Conservation (phyloP, 2,113 vertebrate species). For the Mormyrus lacerda region DNA sequence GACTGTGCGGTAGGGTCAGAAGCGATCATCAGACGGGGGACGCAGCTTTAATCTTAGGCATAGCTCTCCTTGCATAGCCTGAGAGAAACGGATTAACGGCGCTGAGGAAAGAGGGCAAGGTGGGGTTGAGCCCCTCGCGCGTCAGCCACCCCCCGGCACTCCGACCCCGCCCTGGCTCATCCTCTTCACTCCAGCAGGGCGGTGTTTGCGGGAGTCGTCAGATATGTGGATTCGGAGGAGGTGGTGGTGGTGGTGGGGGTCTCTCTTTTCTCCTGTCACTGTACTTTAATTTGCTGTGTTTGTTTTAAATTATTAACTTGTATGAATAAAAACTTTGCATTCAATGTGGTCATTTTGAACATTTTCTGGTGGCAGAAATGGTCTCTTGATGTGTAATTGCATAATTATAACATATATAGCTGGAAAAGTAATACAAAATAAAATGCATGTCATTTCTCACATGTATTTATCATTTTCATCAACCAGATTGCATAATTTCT, state of each 20-base stretch:
- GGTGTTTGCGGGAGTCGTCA: neutral
- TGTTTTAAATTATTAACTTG: neutral
- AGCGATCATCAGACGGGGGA: neutral
- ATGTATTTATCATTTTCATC: constrained; percentile 9
- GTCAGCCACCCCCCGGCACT: neutral
- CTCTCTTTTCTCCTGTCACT: neutral
- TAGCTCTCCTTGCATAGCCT: neutral
- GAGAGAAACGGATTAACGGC: neutral
- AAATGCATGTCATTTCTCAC: neutral
- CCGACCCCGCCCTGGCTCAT: neutral
- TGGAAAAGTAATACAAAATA: neutral
- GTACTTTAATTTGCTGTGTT: neutral
- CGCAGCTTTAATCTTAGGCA: neutral
- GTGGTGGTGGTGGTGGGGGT: neutral
- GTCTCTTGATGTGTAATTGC: too few relatives aligned
- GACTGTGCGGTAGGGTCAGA: neutral
- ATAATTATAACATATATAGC: neutral
- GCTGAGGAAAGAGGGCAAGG: neutral
- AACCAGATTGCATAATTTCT: constrained; percentile 37
- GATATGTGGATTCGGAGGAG: neutral
- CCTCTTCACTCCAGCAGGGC: neutral
- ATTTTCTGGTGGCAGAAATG: too few relatives aligned
- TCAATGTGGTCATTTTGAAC: neutral
- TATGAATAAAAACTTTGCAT: neutral
- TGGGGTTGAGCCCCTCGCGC: neutral